Evolutionary conservation across 2,888 invertebrate species (phyloP).

Genomic region (Trissolcus brochymenae): DNA sequence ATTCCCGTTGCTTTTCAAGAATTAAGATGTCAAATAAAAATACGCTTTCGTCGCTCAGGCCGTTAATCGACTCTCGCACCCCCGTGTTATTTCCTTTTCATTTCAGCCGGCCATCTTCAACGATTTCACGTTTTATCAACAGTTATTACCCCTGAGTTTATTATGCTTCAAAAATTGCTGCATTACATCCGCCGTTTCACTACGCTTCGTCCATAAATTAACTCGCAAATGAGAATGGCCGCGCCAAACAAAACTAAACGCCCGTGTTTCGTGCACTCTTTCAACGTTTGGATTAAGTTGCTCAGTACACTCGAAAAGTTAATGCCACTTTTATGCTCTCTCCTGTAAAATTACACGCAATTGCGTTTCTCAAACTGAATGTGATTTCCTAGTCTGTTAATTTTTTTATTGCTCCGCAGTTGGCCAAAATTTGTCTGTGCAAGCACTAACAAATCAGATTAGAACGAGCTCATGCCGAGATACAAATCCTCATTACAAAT

Average conservation of each 20-base stretch:
- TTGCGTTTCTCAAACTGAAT: slow-evolving; percentile 1
- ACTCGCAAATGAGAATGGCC: slow-evolving; percentile 41
- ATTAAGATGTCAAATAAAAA: slow-evolving; percentile 57
- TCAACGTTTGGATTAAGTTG: slow-evolving; percentile 34
- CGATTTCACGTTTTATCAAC: slow-evolving; percentile 55
- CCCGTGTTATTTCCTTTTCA: slow-evolving; percentile 53
- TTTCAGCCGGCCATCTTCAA: slow-evolving; percentile 44
- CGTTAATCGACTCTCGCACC: slow-evolving; percentile 52
- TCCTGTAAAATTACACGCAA: slow-evolving; percentile 29
- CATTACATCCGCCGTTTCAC: slow-evolving; percentile 22
- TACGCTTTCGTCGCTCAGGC: slow-evolving; percentile 35
- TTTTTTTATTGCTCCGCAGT: neutral
- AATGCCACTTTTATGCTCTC: slow-evolving; percentile 29
- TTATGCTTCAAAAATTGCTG: slow-evolving; percentile 45
- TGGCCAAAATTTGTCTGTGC: neutral
- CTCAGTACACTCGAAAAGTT: slow-evolving; percentile 16
- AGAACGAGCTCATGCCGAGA: neutral
- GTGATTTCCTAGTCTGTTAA: neutral
- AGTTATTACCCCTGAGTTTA: slow-evolving; percentile 52
- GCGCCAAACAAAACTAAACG: slow-evolving; percentile 33
- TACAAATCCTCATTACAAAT: neutral
- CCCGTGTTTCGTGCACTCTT: slow-evolving; percentile 30
- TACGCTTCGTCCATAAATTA: slow-evolving; percentile 40
- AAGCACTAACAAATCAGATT: neutral
- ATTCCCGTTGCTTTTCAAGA: slow-evolving; percentile 45